phyloP scores from a whole-genome alignment of 92 coral and sea anemone species.

The Siderastrea siderea region DNA sequence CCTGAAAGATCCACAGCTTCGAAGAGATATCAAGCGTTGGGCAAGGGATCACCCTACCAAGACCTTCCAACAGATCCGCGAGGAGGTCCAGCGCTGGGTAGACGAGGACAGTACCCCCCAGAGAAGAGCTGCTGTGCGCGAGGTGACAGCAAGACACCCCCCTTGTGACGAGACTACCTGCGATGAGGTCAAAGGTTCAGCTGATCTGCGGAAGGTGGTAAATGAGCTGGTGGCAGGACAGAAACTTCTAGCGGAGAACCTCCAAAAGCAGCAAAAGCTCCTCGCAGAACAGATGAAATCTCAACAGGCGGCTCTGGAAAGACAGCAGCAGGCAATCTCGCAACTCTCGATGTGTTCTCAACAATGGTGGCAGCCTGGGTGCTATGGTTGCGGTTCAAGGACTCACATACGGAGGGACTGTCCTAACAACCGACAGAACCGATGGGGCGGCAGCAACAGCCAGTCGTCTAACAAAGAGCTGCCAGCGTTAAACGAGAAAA shows the following conservation, averaged over 20 bases:
- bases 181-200: constrained; percentile 2
- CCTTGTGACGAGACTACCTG: background rate
- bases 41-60: constrained; percentile 15
- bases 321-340: background rate
- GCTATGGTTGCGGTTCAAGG: too few relatives aligned
- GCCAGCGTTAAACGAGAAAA: too few relatives aligned
- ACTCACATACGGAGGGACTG: too few relatives aligned
- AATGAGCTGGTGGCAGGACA: constrained; percentile 44
- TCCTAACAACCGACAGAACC: too few relatives aligned
- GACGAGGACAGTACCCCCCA: constrained; percentile 17
- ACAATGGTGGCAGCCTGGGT: background rate
- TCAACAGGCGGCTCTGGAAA: background rate
- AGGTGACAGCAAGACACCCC: background rate
- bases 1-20: constrained; percentile 45
- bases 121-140: background rate
- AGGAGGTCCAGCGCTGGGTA: constrained; percentile 47
- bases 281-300: background rate
- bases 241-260: constrained; percentile 32
- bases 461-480: too few relatives aligned
- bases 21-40: constrained; percentile 46
- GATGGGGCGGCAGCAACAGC: too few relatives aligned
- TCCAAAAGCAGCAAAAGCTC: constrained; percentile 29
- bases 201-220: constrained; percentile 19
- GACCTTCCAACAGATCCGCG: constrained; percentile 25
- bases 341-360: background rate